Conservation (phyloP, 2,797 vertebrate genomes). For the Sebastes aleutianus region DNA sequence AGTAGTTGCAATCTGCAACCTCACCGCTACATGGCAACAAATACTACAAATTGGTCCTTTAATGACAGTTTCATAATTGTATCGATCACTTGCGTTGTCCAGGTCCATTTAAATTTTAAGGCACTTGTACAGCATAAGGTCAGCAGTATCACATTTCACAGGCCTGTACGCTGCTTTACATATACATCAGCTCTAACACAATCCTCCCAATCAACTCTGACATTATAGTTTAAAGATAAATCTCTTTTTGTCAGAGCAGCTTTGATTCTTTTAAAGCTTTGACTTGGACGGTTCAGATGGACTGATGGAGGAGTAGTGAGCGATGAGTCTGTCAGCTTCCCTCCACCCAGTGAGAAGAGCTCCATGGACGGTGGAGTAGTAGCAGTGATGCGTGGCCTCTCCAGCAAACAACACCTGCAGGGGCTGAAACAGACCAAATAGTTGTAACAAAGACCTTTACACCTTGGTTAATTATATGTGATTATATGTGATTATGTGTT, state of each 20-base stretch:
- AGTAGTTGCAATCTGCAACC: no score
- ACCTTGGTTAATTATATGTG: not conserved
- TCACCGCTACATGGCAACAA: no score
- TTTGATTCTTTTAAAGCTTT: conserved; percentile 69
- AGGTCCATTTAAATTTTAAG: not conserved
- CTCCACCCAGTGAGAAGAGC: conserved; percentile 92
- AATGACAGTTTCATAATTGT: no score
- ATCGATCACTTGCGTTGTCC: not conserved
- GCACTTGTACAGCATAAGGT: not conserved
- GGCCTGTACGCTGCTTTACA: not conserved
- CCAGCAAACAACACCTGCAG: conserved; percentile 95
- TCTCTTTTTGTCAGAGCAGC: not conserved
- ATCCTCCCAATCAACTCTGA: not conserved
- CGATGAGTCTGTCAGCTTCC: conserved; percentile 89
- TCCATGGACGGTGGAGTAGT: conserved; percentile 94
- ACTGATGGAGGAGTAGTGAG: conserved; percentile 66
- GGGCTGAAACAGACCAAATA: conserved; percentile 72
- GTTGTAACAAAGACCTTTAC: not conserved
- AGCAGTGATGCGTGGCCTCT: conserved; percentile 91
- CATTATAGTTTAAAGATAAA: not conserved
- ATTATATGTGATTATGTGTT: not conserved
- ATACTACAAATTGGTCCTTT: no score
- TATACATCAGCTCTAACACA: not conserved
- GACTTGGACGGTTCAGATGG: conserved; percentile 25
- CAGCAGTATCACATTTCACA: not conserved